phyloP scores from a whole-genome alignment of 2,113 vertebrate species.

The Percopsis transmontana region DNA sequence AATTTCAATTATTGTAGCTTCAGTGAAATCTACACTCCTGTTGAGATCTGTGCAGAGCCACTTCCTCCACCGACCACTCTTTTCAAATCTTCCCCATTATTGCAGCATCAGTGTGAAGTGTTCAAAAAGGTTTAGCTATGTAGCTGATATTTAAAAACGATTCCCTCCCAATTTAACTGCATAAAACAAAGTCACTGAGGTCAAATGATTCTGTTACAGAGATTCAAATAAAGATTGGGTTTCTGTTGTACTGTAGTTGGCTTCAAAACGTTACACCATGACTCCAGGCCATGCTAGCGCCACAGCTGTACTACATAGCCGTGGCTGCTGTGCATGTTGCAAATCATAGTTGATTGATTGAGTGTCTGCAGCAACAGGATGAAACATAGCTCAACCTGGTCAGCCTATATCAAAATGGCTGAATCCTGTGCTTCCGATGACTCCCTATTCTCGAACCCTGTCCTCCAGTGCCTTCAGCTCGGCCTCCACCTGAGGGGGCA shows the following conservation, averaged over 20 bases:
- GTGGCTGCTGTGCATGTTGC: background rate
- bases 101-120: constrained; percentile 26
- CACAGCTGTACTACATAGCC: too few species aligned
- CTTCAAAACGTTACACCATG: background rate
- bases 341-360: too few species aligned
- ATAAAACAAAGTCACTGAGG: background rate
- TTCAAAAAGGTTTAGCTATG: constrained; percentile 19
- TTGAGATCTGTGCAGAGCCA: constrained; percentile 12
- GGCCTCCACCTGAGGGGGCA: constrained; percentile 81
- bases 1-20: background rate
- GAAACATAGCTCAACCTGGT: background rate
- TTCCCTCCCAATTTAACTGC: constrained; percentile 12
- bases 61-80: background rate
- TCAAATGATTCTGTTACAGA: background rate
- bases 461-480: constrained; percentile 84
- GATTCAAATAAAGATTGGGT: background rate
- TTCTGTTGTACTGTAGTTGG: background rate
- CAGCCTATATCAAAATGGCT: constrained; percentile 19
- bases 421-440: constrained; percentile 11
- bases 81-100: constrained; percentile 1
- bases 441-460: constrained; percentile 74
- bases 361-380: too few species aligned
- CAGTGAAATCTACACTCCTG: constrained; percentile 13
- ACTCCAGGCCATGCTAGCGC: too few species aligned
- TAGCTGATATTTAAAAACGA: constrained; percentile 9